Evolutionary conservation across 2,797 vertebrate species (phyloP).

Genomic region (Siniperca scherzeri): DNA sequence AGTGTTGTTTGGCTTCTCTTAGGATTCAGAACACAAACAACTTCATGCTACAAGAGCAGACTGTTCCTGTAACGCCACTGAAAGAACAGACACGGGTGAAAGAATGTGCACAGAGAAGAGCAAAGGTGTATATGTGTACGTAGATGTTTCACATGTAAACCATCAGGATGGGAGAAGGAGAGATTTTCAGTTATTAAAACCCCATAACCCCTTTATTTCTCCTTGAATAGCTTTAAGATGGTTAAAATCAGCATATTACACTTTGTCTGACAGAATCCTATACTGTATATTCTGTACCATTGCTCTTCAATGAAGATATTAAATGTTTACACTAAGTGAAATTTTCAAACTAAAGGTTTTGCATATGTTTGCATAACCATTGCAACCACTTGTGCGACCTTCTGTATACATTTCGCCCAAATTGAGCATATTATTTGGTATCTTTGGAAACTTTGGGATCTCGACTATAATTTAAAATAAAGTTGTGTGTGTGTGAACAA

Average conservation of each 20-base stretch:
- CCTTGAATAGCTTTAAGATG: background rate
- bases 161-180: background rate
- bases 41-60: constrained; percentile 40
- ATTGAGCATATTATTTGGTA: background rate
- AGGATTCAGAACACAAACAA: constrained; percentile 78
- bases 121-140: background rate
- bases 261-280: background rate
- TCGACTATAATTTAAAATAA: background rate
- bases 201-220: background rate
- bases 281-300: background rate
- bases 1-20: constrained; percentile 69
- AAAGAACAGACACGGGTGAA: background rate
- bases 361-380: background rate
- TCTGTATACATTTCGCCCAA: background rate
- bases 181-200: background rate
- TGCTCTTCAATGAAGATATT: background rate
- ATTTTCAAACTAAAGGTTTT: background rate
- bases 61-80: constrained; percentile 6
- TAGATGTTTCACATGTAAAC: constrained; percentile 8
- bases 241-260: background rate
- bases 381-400: too few species aligned
- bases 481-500: background rate
- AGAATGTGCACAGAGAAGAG: background rate
- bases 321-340: constrained; percentile 21
- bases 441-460: background rate